Base-by-base conservation (phyloP, 2,888 invertebrate species). In the Nomada ferruginata region DNA sequence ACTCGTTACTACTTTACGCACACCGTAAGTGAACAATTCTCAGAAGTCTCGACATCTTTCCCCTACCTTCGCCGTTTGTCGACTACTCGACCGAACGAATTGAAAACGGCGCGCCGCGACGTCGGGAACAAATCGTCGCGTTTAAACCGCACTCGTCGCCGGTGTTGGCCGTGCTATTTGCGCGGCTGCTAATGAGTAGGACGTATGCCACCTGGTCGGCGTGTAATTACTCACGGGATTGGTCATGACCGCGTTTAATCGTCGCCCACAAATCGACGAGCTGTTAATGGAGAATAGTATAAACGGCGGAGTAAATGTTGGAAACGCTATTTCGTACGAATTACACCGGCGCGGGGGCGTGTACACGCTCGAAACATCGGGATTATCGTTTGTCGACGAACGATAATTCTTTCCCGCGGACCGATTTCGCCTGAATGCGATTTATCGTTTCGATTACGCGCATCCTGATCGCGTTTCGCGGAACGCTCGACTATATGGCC, bases 171-270 rank as follows among this genome's bases (percentile, higher is more conserved):
- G 64, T 57, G 71, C 65, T 85, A 83, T 88, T 88, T 87, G 78
- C 80, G 29, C 72, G 75, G 29, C 64, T 83, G 72, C 87, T 88
- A 88, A 88, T 87, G 88, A 89, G 84, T 76, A 69, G 79, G 74
- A 78, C 85, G 76, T 73, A 73, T 76, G 63, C 78, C 83, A 82
- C 75, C 87, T 76, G 84, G 76, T 74, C 69, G 66, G 60, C 63
- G 52, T 76, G 78, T 89, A 89, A 88, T 88, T 89, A 89, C 84
- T 88, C 85, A 83, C 72, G 75, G 74, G 84, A 89, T 89, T 84
- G 86, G 81, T 68, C 81, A 74, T 69, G 72, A 69, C 65, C 72
- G 61, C 70, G 89, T 81, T 88, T 89, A 89, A 88, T 87, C 82
- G 84, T 77, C 76, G 75, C 61, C 76, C 78, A 76, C 84, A 84